These are phyloP conservation scores for Onthophagus taurus DNA, from an alignment of 1,140 invertebrate species.

Conservation along the genomic window DNA sequence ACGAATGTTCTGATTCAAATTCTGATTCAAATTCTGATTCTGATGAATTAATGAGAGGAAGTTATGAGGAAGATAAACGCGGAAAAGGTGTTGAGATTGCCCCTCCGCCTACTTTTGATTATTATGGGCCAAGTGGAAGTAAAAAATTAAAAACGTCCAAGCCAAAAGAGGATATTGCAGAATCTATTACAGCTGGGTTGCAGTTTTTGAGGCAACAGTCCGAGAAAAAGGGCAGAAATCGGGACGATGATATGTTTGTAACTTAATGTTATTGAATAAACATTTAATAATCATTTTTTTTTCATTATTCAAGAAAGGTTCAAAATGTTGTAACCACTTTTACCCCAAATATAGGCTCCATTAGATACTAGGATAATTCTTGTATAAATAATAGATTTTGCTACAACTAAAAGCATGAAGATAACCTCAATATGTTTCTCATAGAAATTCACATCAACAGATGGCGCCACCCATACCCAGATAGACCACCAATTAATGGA, in stretches of 20 bases:
- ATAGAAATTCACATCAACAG: too few species aligned
- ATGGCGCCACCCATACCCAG: too few species aligned
- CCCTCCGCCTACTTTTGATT: constrained; percentile 53
- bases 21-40: constrained; percentile 18
- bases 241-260: constrained; percentile 17
- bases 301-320: too few species aligned
- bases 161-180: constrained; percentile 40
- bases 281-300: not conserved
- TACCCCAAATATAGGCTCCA: too few species aligned
- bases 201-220: constrained; percentile 53
- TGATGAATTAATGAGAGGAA: constrained; percentile 16
- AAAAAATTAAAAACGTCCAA: constrained; percentile 33
- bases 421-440: too few species aligned
- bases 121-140: constrained; percentile 44
- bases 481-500: too few species aligned
- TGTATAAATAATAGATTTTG: too few species aligned
- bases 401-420: too few species aligned
- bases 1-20: constrained; percentile 40
- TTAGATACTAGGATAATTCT: too few species aligned
- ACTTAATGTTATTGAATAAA: constrained; percentile 5
- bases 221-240: constrained; percentile 38
- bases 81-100: constrained; percentile 45
- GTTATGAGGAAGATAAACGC: constrained; percentile 19
- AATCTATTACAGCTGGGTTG: constrained; percentile 57
- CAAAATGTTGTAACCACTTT: too few species aligned